phyloP scores from a whole-genome alignment of 2,113 vertebrate genomes.

The Verasper variegatus region DNA sequence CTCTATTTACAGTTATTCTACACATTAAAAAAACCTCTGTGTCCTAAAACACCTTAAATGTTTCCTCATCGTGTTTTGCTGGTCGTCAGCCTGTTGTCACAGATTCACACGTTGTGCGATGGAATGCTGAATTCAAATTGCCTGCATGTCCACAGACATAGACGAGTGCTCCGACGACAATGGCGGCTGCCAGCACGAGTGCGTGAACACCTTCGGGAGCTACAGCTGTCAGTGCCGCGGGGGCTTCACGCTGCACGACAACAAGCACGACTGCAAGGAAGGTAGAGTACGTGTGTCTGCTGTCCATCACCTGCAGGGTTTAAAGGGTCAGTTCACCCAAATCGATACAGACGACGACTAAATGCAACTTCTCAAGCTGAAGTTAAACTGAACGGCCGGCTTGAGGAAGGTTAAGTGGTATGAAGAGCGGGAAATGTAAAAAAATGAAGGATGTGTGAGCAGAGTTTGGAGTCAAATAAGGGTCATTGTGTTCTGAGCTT shows the following conservation, averaged over 20 bases:
- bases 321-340: neutral
- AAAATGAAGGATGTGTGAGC: too few relatives aligned
- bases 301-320: neutral
- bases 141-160: constrained; percentile 82
- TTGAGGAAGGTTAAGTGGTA: too few relatives aligned
- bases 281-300: constrained; percentile 73
- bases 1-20: too few relatives aligned
- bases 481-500: too few relatives aligned
- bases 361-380: neutral
- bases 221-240: constrained; percentile 90
- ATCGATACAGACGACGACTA: neutral
- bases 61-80: neutral
- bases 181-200: constrained; percentile 93
- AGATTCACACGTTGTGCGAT: too few relatives aligned
- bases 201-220: constrained; percentile 92
- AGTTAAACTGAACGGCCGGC: too few relatives aligned
- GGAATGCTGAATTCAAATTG: neutral
- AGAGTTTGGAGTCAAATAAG: too few relatives aligned
- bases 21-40: neutral
- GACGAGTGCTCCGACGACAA: constrained; percentile 94
- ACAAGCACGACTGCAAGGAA: constrained; percentile 91
- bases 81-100: neutral
- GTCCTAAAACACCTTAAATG: neutral
- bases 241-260: constrained; percentile 89
- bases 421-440: too few relatives aligned